These are phyloP conservation scores for Apodemus agrarius DNA, from an alignment of 2,797 vertebrate species.

Conservation along the genomic window DNA sequence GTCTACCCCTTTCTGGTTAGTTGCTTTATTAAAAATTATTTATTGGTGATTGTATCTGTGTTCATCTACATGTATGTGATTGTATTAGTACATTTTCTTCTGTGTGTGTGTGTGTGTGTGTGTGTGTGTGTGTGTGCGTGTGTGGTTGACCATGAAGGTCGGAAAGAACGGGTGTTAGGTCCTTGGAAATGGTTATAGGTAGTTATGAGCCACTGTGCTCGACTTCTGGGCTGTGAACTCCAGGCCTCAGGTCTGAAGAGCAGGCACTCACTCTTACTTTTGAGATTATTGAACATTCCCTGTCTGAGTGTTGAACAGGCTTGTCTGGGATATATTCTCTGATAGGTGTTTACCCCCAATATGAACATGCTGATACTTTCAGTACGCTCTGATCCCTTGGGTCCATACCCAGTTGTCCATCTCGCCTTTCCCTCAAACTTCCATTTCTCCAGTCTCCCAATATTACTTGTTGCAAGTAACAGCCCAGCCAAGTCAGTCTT, in stretches of 20 bases:
- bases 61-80: background rate
- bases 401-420: background rate
- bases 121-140: background rate
- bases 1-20: background rate
- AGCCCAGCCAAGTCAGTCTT: too few relatives aligned
- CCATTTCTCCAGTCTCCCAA: background rate
- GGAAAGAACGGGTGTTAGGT: background rate
- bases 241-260: background rate
- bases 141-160: background rate
- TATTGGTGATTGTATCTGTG: background rate
- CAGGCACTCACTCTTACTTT: background rate
- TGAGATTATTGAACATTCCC: background rate
- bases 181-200: background rate
- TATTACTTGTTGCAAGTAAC: background rate
- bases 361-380: background rate
- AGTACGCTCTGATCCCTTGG: background rate
- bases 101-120: background rate
- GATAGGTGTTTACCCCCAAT: background rate
- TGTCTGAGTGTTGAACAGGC: background rate
- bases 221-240: background rate
- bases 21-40: background rate
- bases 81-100: too few relatives aligned
- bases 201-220: too few relatives aligned
- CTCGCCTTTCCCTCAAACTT: background rate
- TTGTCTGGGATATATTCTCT: background rate